Base-by-base conservation (phyloP, 2,113 vertebrate genomes). In the Nerophis lumbriciformis region DNA sequence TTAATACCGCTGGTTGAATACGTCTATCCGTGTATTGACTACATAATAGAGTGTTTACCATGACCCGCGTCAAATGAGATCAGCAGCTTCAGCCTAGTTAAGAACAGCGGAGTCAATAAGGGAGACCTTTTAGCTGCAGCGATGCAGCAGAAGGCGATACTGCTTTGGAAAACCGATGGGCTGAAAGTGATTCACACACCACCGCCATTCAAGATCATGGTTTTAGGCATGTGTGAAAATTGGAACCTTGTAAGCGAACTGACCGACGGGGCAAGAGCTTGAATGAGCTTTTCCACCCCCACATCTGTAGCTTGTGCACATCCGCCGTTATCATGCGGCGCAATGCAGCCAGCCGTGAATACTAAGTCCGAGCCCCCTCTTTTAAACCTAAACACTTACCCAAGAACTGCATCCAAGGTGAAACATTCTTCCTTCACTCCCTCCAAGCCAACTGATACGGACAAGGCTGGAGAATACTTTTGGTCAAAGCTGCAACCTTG, bases 41-140 rank as follows among this genome's bases (percentile, higher is more conserved):
- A 62, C 63, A 60, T 71, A 71, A 81, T 78, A 51, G 66, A 36
- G 69, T 63, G 75, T 74, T 70, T 68, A 65, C 78, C 63, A 63
- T 75, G 52, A 77, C 48, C 16, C 10, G 36, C 64, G 51, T 63
- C 53, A 73, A 68, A 48, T 80, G 76, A 75, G 79, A 87, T 79
- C 62, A 59, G 72, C 74, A 71, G 70, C 72, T 82, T 79, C 55
- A 72, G 63, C 61, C 69, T 67, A 71, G 78, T 82, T 78, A 77
- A 87, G 74, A 77, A 76, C 67, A 75, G 67, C 65, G 56, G 56
- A 79, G 72, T 69, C 81, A 82, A 82, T 83, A 63, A 72, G 76
- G 63, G 74, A 79, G 70, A 73, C 63, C 64, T 81, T 69, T 64
- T 81, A 54, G 73, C 65, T 63, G 53, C 36, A 77, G 75, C 80